These are phyloP conservation scores for Platynereis dumerilii DNA, from an alignment of 2,888 invertebrate genomes.

Conservation along the genomic window DNA sequence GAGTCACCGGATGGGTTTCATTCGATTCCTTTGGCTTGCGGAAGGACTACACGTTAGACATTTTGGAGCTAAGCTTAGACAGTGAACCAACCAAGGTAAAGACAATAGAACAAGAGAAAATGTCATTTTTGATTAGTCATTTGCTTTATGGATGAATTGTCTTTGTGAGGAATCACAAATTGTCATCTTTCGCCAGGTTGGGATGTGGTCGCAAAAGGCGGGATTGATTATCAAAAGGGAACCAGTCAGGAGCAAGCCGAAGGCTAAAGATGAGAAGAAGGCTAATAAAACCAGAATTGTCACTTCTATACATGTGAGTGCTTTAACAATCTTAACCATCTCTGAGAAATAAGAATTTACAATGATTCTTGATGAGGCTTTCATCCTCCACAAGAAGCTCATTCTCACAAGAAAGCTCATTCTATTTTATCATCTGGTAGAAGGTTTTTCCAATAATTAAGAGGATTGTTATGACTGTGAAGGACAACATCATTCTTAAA, in stretches of 20 bases:
- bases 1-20: constrained; percentile 56
- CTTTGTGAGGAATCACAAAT: neutral
- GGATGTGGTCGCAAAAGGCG: constrained; percentile 28
- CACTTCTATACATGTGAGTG: constrained; percentile 38
- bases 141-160: neutral
- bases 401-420: too few relatives aligned
- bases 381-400: too few relatives aligned
- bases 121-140: too few relatives aligned
- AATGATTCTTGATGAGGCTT: too few relatives aligned
- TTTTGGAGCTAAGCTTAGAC: constrained; percentile 53
- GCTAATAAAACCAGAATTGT: constrained; percentile 44
- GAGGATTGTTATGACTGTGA: too few relatives aligned
- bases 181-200: constrained; percentile 27
- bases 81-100: constrained; percentile 49
- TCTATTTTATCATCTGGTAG: too few relatives aligned
- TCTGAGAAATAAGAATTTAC: too few relatives aligned
- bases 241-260: neutral
- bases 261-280: constrained; percentile 3
- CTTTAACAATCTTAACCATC: neutral
- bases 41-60: constrained; percentile 52
- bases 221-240: constrained; percentile 25
- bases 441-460: too few relatives aligned
- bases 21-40: constrained; percentile 56
- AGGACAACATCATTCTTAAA: too few relatives aligned
- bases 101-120: too few relatives aligned